Conservation (phyloP, 2,888 invertebrate species). For the Drosophila flavopinicola region DNA sequence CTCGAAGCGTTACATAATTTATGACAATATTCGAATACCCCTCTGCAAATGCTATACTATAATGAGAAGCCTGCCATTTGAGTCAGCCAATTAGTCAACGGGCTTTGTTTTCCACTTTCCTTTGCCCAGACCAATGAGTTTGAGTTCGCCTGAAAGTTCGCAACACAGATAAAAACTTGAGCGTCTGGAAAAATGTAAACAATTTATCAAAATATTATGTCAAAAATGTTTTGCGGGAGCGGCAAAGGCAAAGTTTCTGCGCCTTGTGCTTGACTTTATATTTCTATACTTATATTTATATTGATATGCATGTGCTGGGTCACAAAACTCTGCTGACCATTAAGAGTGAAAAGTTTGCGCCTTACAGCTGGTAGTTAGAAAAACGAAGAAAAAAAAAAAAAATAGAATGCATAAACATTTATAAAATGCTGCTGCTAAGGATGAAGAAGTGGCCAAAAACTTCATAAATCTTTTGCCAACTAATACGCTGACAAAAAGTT, state of each 20-base stretch:
- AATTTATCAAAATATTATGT: conserved; percentile 79
- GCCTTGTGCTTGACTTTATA: conserved; percentile 27
- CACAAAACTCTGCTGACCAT: conserved; percentile 68
- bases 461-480: conserved; percentile 78
- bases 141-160: conserved; percentile 6
- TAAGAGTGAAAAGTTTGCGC: conserved; percentile 76
- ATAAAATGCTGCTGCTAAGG: conserved; percentile 41
- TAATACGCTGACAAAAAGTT: conserved; percentile 70
- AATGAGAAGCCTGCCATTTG: neutral
- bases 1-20: neutral
- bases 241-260: conserved; percentile 49
- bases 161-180: conserved; percentile 12
- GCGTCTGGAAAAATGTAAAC: conserved; percentile 53
- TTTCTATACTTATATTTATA: conserved; percentile 44
- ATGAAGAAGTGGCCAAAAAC: conserved; percentile 53
- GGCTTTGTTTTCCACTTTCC: neutral
- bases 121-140: neutral
- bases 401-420: conserved; percentile 28
- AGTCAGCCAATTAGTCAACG: conserved; percentile 44
- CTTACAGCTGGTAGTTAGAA: conserved; percentile 30
- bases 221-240: conserved; percentile 43
- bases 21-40: neutral
- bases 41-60: neutral
- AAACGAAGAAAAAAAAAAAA: conserved; percentile 6
- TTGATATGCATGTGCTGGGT: conserved; percentile 43